A percentile compares a stretch with the other conserved stretches of the same genome.
phyloP scores from a whole-genome alignment of 1,140 invertebrate genomes.

The Anagrus nilaparvatae region DNA sequence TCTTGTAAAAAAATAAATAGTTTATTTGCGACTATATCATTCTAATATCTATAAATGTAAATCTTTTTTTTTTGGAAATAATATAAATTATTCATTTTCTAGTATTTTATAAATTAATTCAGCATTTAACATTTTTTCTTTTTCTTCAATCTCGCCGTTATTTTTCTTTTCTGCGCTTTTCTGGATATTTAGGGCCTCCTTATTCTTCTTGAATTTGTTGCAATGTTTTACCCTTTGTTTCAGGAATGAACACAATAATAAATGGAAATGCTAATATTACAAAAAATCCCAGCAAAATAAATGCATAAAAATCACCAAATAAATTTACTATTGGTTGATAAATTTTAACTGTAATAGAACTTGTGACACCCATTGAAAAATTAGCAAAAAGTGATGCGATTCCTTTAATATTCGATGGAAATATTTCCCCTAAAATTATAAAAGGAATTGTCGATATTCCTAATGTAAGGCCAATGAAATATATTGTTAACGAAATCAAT shows the following conservation, averaged over 20 bases:
- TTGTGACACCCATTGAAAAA: slow-evolving; percentile 56
- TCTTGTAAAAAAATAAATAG: too few relatives aligned
- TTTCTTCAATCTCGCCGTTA: too few relatives aligned
- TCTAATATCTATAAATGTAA: too few relatives aligned
- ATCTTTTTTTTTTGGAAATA: too few relatives aligned
- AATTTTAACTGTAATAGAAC: slow-evolving; percentile 62
- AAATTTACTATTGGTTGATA: slow-evolving; percentile 51
- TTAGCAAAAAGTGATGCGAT: slow-evolving; percentile 58
- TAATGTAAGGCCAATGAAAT: slow-evolving; percentile 26
- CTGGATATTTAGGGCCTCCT: too few relatives aligned
- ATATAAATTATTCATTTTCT: too few relatives aligned
- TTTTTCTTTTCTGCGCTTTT: too few relatives aligned
- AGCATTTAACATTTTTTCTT: too few relatives aligned
- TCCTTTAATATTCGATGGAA: slow-evolving; percentile 56
- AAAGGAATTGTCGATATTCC: slow-evolving; percentile 61
- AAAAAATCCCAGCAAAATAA: slow-evolving; percentile 16
- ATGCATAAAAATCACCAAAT: slow-evolving; percentile 36
- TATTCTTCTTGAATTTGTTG: slow-evolving; percentile 19
- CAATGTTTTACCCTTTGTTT: slow-evolving; percentile 71
- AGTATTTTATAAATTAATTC: too few relatives aligned
- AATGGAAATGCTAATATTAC: slow-evolving; percentile 50
- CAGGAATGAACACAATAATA: slow-evolving; percentile 54
- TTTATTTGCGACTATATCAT: too few relatives aligned
- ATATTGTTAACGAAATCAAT: slow-evolving; percentile 16
- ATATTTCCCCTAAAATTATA: slow-evolving; percentile 60